These are phyloP conservation scores for Sturmia bella DNA, from an alignment of 2,888 invertebrate genomes.

Conservation along the genomic window DNA sequence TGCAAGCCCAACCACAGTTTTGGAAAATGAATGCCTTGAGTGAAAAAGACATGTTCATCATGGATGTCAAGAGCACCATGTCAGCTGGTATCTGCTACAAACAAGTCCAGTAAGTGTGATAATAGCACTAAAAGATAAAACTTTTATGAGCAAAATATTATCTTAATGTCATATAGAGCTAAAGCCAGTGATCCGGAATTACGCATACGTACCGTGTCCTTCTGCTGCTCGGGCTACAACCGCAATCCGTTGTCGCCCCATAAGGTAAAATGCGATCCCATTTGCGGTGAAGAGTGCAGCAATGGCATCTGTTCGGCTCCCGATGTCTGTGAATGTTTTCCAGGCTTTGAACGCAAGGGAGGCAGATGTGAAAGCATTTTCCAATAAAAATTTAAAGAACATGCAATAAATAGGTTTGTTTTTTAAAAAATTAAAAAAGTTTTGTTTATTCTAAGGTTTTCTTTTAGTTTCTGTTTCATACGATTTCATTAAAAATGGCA, in stretches of 20 bases:
- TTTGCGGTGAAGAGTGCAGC: slow-evolving; percentile 82
- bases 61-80: slow-evolving; percentile 74
- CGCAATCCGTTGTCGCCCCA: slow-evolving; percentile 83
- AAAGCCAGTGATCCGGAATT: slow-evolving; percentile 74
- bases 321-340: slow-evolving; percentile 79
- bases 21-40: slow-evolving; percentile 72
- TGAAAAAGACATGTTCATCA: slow-evolving; percentile 72
- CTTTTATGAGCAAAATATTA: background rate
- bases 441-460: background rate
- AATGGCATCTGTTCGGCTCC: slow-evolving; percentile 82
- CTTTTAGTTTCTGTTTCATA: background rate
- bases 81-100: slow-evolving; percentile 79
- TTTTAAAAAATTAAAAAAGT: no score
- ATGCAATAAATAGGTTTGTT: background rate
- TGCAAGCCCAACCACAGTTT: slow-evolving; percentile 72
- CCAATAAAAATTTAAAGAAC: background rate
- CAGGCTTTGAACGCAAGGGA: slow-evolving; percentile 72
- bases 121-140: background rate
- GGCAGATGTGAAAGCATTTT: slow-evolving; percentile 68
- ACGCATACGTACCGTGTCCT: slow-evolving; percentile 84
- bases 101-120: slow-evolving; percentile 77
- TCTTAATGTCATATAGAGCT: slow-evolving; percentile 67
- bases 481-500: background rate
- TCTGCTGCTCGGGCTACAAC: slow-evolving; percentile 88
- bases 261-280: slow-evolving; percentile 82